Evolutionary conservation across 2,797 vertebrate species (phyloP), one percentile per base, ranked within the genome.

Genomic region (Brotula barbata): DNA sequence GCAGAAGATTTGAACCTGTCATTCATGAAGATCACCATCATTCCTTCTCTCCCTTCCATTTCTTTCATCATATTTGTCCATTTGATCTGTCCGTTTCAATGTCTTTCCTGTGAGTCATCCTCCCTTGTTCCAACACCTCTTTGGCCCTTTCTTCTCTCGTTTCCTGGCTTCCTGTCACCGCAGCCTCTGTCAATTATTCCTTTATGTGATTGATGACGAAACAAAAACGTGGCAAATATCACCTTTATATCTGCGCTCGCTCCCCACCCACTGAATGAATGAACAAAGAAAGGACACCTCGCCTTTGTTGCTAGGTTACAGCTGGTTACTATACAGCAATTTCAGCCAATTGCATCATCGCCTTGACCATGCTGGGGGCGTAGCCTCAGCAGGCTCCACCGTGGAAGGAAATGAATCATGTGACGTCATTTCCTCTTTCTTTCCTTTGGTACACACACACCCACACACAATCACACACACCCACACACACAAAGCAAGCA

Each of bases 261-360:
- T 8, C 58, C 11, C 63, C 9, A 36, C 31, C 43, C 56, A 19
- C 36, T 65, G 36, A 61, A 50, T 48, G 44, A 39, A 33, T 21
- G 47, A 76, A 71, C 48, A 82, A 79, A 73, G 64, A 48, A 78
- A 63, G 71, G 78, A 80, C 69, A 68, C 42, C 2, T 4, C 57
- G 7, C 73, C 71, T 77, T 71, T 70, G 83, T 86, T 83, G 86
- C 84, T 74, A 82, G 66, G 83, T 64, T 68, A 86, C 81, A 56
- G 45, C 53, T 71, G 59, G 51, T 75, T 71, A 55, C 39, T 44
- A 48, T 53, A 42, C 44, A 33, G 61, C 62, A 47, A 21, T 53
- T 62, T 73, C 59, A 76, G 55, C 79, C 82, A 81, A 77, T 80
- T 39, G 34, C 56, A 65, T 76, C 55, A 49, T 16, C 2, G 16